A percentile compares a stretch with the other conserved stretches of the same genome.
These are phyloP conservation scores for Panzeria rudis DNA, from an alignment of 2,888 invertebrate genomes.

Conservation along the genomic window DNA sequence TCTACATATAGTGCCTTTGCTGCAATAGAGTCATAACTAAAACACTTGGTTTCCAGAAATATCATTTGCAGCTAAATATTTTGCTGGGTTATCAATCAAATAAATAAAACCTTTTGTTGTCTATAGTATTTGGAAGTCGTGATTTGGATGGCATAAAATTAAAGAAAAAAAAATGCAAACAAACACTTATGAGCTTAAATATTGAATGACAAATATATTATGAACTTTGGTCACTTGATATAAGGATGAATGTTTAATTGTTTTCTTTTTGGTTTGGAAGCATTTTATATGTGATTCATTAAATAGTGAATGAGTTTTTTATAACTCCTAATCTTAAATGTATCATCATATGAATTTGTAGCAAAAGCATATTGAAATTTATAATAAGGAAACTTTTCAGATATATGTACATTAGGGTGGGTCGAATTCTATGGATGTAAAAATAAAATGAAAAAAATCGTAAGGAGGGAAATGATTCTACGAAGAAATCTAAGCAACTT, in stretches of 20 bases:
- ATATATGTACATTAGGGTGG: too few relatives aligned
- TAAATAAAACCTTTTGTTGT: conserved; percentile 18
- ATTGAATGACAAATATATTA: conserved; percentile 53
- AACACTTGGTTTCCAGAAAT: too few relatives aligned
- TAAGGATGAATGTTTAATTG: conserved; percentile 41
- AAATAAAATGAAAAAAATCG: too few relatives aligned
- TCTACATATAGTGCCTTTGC: too few relatives aligned
- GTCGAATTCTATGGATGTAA: too few relatives aligned
- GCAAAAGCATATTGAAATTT: too few relatives aligned
- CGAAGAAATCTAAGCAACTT: too few relatives aligned
- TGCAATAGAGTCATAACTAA: too few relatives aligned
- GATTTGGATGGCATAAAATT: conserved; percentile 26
- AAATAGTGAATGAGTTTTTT: background rate
- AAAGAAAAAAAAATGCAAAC: conserved; percentile 26
- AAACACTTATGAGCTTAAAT: too few relatives aligned
- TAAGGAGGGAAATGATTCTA: too few relatives aligned
- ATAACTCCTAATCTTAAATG: background rate
- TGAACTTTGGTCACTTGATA: conserved; percentile 59
- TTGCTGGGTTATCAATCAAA: conserved; percentile 18
- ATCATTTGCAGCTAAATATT: background rate
- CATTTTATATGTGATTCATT: conserved; percentile 50
- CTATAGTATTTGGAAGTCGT: conserved; percentile 42
- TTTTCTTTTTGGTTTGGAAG: conserved; percentile 1
- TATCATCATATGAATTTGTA: background rate
- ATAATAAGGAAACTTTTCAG: too few relatives aligned